phyloP scores from a whole-genome alignment of 53 echinoderm and acorn worm species.

The Paracentrotus lividus region DNA sequence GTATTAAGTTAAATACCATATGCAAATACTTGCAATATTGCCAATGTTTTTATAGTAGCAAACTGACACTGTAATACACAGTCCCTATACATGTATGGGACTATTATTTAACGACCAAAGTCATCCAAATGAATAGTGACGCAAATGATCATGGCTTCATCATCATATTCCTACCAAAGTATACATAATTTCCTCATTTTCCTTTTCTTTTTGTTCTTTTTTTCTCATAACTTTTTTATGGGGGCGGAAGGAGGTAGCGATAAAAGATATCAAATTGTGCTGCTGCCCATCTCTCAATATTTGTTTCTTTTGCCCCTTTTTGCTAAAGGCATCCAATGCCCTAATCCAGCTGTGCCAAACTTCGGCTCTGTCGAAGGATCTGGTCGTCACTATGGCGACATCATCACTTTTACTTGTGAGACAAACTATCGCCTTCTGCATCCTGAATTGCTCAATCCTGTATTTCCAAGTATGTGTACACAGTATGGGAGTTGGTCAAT shows the following conservation, averaged over 20 bases:
- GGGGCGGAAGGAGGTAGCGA: neutral
- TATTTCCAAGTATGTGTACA: neutral
- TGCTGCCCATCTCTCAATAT: neutral
- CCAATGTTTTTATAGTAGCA: too few species aligned
- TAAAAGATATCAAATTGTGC: too few species aligned
- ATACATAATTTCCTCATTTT: too few species aligned
- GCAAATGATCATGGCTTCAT: too few species aligned
- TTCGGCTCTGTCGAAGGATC: constrained; percentile 18
- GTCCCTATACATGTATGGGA: too few species aligned
- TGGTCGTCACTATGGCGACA: constrained; percentile 41
- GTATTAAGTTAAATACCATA: too few species aligned
- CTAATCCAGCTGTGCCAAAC: constrained; percentile 37
- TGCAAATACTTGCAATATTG: too few species aligned
- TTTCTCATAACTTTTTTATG: neutral
- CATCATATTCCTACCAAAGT: too few species aligned
- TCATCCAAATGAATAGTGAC: too few species aligned
- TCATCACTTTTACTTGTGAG: neutral
- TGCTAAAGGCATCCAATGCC: neutral
- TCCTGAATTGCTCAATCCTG: neutral
- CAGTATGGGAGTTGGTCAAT: constrained; percentile 13
- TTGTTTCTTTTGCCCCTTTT: neutral
- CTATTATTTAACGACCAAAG: too few species aligned
- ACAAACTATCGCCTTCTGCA: constrained; percentile 23
- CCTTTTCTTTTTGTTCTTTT: neutral
- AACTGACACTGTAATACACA: too few species aligned